Percentiles rank a stretch among this genome's conserved stretches.
phyloP scores from a whole-genome alignment of 2,797 vertebrate species.

The Pyrrhura leucotis region DNA sequence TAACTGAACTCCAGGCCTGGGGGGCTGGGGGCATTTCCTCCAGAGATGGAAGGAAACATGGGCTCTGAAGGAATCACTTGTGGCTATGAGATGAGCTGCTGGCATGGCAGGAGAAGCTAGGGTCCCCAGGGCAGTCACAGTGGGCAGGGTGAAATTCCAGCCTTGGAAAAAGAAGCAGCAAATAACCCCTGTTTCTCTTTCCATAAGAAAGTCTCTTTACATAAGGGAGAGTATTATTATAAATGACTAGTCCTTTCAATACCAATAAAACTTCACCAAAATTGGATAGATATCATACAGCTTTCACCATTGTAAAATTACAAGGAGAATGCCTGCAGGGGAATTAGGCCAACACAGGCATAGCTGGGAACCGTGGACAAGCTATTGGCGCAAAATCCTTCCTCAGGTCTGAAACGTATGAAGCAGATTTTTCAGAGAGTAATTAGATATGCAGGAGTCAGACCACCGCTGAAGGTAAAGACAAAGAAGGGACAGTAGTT shows the following conservation, averaged over 20 bases:
- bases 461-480: background rate
- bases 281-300: background rate
- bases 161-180: background rate
- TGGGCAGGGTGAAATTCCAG: background rate
- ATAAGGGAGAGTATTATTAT: background rate
- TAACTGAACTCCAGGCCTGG: background rate
- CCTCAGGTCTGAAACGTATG: background rate
- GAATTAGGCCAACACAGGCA: background rate
- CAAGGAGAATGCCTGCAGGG: background rate
- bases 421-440: background rate
- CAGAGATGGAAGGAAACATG: background rate
- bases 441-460: background rate
- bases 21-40: background rate
- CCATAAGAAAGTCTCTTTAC: no score
- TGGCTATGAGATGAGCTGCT: background rate
- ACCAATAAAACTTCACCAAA: background rate
- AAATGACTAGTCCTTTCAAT: background rate
- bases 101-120: background rate
- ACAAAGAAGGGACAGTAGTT: background rate
- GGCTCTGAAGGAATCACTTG: background rate
- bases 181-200: background rate
- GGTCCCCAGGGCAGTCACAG: background rate
- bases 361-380: background rate
- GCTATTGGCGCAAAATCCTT: background rate
- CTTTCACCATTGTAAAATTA: background rate